Base-by-base conservation (phyloP, 2,797 vertebrate genomes). In the Gallinago stenura region DNA sequence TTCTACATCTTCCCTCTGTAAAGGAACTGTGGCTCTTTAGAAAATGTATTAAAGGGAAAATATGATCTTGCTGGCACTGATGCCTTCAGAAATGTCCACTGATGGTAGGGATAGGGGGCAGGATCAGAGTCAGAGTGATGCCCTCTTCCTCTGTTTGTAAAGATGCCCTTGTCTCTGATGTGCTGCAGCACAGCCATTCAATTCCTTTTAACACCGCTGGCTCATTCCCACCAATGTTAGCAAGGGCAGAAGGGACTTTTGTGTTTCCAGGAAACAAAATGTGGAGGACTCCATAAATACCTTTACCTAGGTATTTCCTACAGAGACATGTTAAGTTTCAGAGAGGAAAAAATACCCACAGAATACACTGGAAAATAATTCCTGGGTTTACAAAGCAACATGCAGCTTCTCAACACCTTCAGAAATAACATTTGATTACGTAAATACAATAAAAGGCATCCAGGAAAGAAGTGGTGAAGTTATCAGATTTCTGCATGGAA, bases 301-400 rank as follows among this genome's bases (percentile, higher is more conserved):
- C 35, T 31, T 8, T n/a, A 37, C 10, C 15, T 50, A 33, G 12
- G 9, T 51, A 12, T 90, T 89, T 82, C 18, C 41, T 64, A n/a
- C 45, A 58, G 7, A 41, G 14, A 43, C 33, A 33, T 30, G 35
- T 75, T 73, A 75, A 70, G 48, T 66, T 93, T 90, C 26, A 22
- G 15, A 31, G 41, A n/a, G 53, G 53, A 22, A 89, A 77, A 72
- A 70, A 25, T 65, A 41, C 41, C 14, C 25, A 5, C 13, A 33
- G 56, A 94, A 89, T 85, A 37, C 66, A 86, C 46, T 81, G 86
- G 89, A 89, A 96, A 93, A 96, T 93, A 77, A 91, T 88, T 89
- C 83, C 54, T 71, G 75, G 45, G 11, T 81, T 95, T 94, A 87
- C 89, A 95, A 91, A 71, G 76, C 60, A 87, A 65, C 43, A 31